Base-by-base conservation (phyloP, 2,113 vertebrate species). In the Lipophrys pholis region DNA sequence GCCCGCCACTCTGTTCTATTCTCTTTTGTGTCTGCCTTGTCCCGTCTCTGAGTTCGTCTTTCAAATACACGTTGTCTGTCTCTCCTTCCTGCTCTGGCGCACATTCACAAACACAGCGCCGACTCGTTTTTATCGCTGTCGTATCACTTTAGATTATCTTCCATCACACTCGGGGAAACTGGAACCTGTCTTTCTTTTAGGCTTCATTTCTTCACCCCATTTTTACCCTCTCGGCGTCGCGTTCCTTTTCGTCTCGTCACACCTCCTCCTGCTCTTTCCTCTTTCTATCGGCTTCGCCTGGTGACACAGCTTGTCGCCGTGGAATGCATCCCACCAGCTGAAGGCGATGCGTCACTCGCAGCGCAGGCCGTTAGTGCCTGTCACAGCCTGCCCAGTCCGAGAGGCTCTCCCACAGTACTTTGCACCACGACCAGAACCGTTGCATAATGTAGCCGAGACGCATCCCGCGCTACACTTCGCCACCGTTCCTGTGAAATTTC, bases 61-160 rank as follows among this genome's bases (percentile, higher is more conserved):
- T 81, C 67, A 30, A 30, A 30, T 30, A 30, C 4, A 4, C 21
- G 4, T 30, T 30, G 21, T 30, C 69, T 70, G 50, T 39, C 40
- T 14, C 51, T 8, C 54, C 38, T 64, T 45, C 38, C 16, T 9
- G 8, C 17, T 55, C 57, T 68, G 9, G 0, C 57, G 58, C 71
- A 45, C 30, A 30, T 38, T 69, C 58, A 54, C 55, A 16, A 75
- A 51, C 53, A 78, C 56, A 73, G 67, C 66, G 45, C 59, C 50
- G 5, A 50, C 73, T 67, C 67, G 8, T 66, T 58, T 58, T 65
- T 78, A 57, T 83, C 81, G 69, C 64, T 76, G 61, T 64, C 53
- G 12, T 58, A 77, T 82, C 78, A 58, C 50, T 6, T 15, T 59
- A 53, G n/a, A 71, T 70, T 50, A 53, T 81, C 62, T 69, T 74